A percentile compares a stretch with the other conserved stretches of the same genome.
Conservation (phyloP, 2,113 vertebrate species). For the Synodontis membranacea region DNA sequence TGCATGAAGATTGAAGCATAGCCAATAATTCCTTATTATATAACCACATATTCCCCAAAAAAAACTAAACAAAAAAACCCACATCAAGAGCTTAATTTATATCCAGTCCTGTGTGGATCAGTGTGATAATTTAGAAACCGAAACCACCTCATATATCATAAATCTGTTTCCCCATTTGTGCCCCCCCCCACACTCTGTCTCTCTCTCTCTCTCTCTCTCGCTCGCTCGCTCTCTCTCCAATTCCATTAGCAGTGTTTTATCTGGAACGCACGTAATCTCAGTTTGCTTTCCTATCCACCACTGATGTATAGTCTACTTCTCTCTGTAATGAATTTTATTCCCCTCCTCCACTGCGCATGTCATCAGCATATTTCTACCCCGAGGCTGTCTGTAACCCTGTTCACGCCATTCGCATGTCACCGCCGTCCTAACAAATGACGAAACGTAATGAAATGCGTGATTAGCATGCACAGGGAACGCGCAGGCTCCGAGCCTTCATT, state of each 20-base stretch:
- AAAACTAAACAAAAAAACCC: not conserved
- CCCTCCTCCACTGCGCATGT: slow-evolving; percentile 40
- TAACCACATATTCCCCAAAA: not conserved
- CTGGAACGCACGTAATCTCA: slow-evolving; percentile 66
- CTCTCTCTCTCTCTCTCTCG: not conserved
- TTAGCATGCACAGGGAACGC: not conserved
- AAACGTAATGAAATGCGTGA: slow-evolving; percentile 52
- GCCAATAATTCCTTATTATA: not conserved
- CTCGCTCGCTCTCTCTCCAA: not conserved
- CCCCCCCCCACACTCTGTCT: not conserved
- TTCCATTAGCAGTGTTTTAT: slow-evolving; percentile 62
- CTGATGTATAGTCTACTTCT: slow-evolving; percentile 53
- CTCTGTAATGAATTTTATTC: slow-evolving; percentile 45
- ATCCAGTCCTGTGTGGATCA: not conserved
- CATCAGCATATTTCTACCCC: slow-evolving; percentile 44
- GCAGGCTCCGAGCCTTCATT: not conserved
- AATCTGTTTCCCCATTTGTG: slow-evolving; percentile 52
- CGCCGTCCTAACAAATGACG: slow-evolving; percentile 47
- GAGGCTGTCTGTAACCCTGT: slow-evolving; percentile 52
- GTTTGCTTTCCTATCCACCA: slow-evolving; percentile 56
- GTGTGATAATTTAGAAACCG: slow-evolving; percentile 1
- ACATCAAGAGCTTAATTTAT: slow-evolving; percentile 1
- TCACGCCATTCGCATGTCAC: slow-evolving; percentile 54
- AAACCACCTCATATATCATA: slow-evolving; percentile 26
- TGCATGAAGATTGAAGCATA: not conserved